Percentiles rank a stretch among this genome's conserved stretches.
Evolutionary conservation across 2,797 vertebrate species (phyloP).

Genomic region (Sciurus carolinensis): DNA sequence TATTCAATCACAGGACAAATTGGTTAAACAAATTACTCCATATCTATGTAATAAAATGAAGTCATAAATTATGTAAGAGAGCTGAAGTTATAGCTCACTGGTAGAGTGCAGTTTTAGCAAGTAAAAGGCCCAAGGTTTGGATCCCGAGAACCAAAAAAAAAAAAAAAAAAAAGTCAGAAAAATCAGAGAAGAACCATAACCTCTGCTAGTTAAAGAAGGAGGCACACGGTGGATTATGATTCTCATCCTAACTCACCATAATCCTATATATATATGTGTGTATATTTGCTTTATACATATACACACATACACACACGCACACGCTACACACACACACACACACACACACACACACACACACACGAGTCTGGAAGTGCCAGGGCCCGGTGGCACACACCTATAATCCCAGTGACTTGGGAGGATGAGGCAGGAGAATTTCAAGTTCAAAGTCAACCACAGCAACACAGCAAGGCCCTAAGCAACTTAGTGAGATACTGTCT

Average conservation of each 20-base stretch:
- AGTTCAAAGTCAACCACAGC: no score
- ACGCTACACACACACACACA: background rate
- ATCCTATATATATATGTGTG: no score
- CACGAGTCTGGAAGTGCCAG: background rate
- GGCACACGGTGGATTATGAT: background rate
- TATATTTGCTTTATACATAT: no score
- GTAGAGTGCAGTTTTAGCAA: no score
- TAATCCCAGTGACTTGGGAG: no score
- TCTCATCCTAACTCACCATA: background rate
- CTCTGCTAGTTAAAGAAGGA: background rate
- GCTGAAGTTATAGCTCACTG: background rate
- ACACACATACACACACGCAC: no score
- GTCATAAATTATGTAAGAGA: background rate
- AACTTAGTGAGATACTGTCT: no score
- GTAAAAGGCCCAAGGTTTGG: background rate
- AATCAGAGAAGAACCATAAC: background rate
- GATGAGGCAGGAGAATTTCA: no score
- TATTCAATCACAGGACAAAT: background rate
- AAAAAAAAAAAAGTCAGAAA: background rate
- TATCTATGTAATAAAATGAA: background rate
- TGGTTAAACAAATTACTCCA: background rate
- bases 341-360: fast-evolving
- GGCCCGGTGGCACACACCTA: no score
- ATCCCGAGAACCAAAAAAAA: background rate
- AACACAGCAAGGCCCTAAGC: no score